Evolutionary conservation across 2,797 vertebrate species (phyloP), one percentile per base, ranked within the genome.

Genomic region (Potorous gilbertii): DNA sequence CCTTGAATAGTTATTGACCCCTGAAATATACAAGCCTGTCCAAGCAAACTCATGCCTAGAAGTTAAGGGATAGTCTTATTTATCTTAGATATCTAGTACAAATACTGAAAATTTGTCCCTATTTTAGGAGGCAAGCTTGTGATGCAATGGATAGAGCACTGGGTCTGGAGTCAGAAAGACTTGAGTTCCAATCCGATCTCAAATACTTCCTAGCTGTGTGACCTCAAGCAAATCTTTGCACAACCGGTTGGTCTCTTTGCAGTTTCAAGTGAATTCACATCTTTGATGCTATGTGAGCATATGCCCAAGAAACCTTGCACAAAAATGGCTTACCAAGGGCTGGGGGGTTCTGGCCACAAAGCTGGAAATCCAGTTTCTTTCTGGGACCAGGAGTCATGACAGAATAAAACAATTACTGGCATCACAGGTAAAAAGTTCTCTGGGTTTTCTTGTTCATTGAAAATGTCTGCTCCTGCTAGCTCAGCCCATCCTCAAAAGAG

Each of bases 31-130:
- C 31, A 55, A 57, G 91, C 91, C 28, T 91, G 74, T 55, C 91
- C 56, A 55, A 81, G 87, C 91, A 92, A 93, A 21, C 54, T 94
- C n/a, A 28, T 91, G 93, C 89, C 95, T 95, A 95, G 95, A 96
- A 90, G 50, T 29, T 55, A 87, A 94, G 59, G 11, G 5, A 46
- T 89, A 24, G 34, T 95, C 50, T 50, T 40, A 27, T 57, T 89
- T 55, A 59, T 54, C n/a, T n/a, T 18, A 46, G 90, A 52, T 52
- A 29, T 54, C 50, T n/a, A 90, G 95, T 91, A 56, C 29, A 46
- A 91, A 54, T 54, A 74, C 40, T 12, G 0, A n/a, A 56, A 40
- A 46, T 18, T 4, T 55, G 5, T 50, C 93, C 16, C 46, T 9
- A 21, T 40, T 8, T 81, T 81, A 40, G 2, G 6, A 40, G 18